A percentile compares a stretch with the other conserved stretches of the same genome.
Conservation (phyloP, 2,888 invertebrate genomes). For the Carabus problematicus region DNA sequence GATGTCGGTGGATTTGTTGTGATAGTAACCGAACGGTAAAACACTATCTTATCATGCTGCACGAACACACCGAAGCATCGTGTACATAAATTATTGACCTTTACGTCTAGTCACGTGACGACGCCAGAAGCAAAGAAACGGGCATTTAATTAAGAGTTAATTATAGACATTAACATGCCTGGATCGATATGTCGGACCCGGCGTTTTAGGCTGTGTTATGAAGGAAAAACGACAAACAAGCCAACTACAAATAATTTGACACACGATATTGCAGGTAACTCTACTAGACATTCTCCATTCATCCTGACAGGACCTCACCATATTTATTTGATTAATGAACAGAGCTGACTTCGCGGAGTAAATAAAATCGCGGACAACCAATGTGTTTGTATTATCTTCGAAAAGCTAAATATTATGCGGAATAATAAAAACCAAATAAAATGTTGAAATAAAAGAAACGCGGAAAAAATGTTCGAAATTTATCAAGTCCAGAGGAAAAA, state of each 20-base stretch:
- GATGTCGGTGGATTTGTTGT: too few relatives aligned
- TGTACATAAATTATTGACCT: slow-evolving; percentile 54
- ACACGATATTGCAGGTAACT: not conserved
- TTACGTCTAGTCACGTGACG: slow-evolving; percentile 48
- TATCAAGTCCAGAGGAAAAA: not conserved
- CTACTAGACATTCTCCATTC: not conserved
- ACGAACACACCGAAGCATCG: slow-evolving; percentile 45
- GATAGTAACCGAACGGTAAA: too few relatives aligned
- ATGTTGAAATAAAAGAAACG: slow-evolving; percentile 14
- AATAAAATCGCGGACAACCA: too few relatives aligned
- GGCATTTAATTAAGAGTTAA: slow-evolving; percentile 42
- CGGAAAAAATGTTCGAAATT: too few relatives aligned
- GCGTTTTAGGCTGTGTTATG: not conserved
- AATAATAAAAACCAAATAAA: slow-evolving; percentile 26
- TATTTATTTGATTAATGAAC: too few relatives aligned
- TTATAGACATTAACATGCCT: slow-evolving; percentile 37
- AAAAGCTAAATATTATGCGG: slow-evolving; percentile 21
- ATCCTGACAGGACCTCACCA: too few relatives aligned
- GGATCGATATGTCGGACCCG: slow-evolving; percentile 23
- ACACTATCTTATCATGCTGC: slow-evolving; percentile 55
- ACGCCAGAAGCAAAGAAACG: slow-evolving; percentile 37
- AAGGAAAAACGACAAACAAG: not conserved
- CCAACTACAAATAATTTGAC: not conserved
- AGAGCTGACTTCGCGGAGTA: too few relatives aligned
- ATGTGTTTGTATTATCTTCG: too few relatives aligned